Evolutionary conservation across 2,797 vertebrate genomes (phyloP).

Genomic region (Phoeniculus purpureus): DNA sequence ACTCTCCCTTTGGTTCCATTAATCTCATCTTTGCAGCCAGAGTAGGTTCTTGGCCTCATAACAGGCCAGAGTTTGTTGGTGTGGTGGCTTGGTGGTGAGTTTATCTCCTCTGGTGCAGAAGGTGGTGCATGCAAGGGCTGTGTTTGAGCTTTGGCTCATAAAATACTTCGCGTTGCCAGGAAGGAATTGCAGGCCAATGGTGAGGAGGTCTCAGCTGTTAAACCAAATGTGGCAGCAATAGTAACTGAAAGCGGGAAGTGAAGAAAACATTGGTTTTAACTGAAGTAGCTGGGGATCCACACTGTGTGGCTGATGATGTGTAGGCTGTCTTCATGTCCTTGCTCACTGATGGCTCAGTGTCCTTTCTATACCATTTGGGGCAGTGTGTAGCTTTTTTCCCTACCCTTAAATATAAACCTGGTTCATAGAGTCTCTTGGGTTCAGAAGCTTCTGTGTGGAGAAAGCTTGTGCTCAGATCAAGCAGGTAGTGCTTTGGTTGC

Average conservation of each 20-base stretch:
- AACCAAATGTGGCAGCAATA: neutral
- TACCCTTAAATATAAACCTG: neutral
- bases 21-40: neutral
- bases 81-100: rapidly evolving
- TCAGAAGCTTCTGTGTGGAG: neutral
- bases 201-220: neutral
- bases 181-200: neutral
- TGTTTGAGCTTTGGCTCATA: too few species aligned
- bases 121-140: neutral
- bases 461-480: neutral
- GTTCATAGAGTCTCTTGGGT: neutral
- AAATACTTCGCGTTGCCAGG: rapidly evolving
- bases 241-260: conserved; percentile 24
- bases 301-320: rapidly evolving
- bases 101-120: neutral
- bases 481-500: neutral
- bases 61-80: rapidly evolving
- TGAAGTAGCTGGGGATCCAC: neutral
- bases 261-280: neutral
- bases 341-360: neutral
- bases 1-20: rapidly evolving
- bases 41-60: neutral
- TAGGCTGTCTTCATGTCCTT: neutral
- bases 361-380: neutral
- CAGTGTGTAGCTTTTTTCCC: neutral